Base-by-base conservation (phyloP, 2,888 invertebrate genomes). In the Pseudococcus viburni region DNA sequence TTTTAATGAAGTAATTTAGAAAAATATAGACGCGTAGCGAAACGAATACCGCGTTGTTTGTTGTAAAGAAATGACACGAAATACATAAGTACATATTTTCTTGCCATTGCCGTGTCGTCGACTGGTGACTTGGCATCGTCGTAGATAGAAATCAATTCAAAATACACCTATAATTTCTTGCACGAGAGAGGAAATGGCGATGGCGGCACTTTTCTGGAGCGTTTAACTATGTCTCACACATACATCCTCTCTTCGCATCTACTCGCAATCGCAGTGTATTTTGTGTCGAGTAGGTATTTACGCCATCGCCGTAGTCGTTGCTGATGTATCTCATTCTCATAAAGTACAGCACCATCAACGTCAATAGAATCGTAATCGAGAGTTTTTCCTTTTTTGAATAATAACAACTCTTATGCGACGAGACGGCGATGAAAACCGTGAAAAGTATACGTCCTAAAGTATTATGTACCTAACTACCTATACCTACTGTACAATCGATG, bases 1-100 rank as follows among this genome's bases (percentile, higher is more conserved):
- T 64, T 64, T 64, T 64, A 64, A 64, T 64, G 64, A 64, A 64
- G 64, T 64, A 64, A 64, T 64, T 64, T 64, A 64, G 64, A 64
- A 64, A 64, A 64, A 22, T 64, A 64, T 64, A 64, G 64, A 22
- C 64, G 64, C 64, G 64, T 64, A 64, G 22, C 64, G 64, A 64
- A 64, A 64, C 64, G 64, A 64, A 64, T 22, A 22, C 19, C 11
- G 19, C 64, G 19, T 22, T 64, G 64, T 64, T 19, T 33, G 22
- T 19, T 64, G 64, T 51, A 11, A 51, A 51, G 12, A 64, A 64
- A 64, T 64, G 64, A 64, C 64, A 64, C 64, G 64, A 64, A 64
- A 64, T 51, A 17, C 15, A 15, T 51, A 51, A 15, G 26, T 33
- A 33, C 26, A 33, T 33, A 33, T 51, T 51, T 22, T 64, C 64